Evolutionary conservation across 2,113 vertebrate species (phyloP).

Genomic region (Platichthys stellatus): DNA sequence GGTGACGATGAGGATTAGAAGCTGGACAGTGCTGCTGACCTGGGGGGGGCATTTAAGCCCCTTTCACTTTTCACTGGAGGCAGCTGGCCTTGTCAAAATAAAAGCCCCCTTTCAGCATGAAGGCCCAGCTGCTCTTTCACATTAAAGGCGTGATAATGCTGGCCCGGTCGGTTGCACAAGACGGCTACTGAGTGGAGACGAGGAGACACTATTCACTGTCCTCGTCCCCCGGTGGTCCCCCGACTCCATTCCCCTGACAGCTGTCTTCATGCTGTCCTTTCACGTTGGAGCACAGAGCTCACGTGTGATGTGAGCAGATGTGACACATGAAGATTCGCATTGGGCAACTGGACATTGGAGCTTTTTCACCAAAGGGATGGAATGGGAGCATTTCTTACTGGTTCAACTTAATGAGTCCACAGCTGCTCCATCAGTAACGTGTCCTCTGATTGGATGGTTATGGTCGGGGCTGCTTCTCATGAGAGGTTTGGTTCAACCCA

Average conservation of each 20-base stretch:
- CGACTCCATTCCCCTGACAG: slow-evolving; percentile 4
- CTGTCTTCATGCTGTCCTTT: slow-evolving; percentile 7
- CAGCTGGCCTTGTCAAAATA: slow-evolving; percentile 70
- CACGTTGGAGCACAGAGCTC: neutral
- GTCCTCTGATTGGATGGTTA: too few species aligned
- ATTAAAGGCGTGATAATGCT: slow-evolving; percentile 55
- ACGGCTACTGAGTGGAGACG: slow-evolving; percentile 38
- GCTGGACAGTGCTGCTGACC: slow-evolving; percentile 33
- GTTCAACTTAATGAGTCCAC: too few species aligned
- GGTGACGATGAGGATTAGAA: slow-evolving; percentile 4
- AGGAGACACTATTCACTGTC: slow-evolving; percentile 29
- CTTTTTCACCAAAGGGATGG: too few species aligned
- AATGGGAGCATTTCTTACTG: too few species aligned
- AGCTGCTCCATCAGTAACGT: too few species aligned
- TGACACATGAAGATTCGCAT: too few species aligned
- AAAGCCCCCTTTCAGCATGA: slow-evolving; percentile 69
- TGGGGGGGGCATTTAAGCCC: slow-evolving; percentile 37
- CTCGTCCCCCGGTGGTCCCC: neutral
- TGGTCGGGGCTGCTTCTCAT: too few species aligned
- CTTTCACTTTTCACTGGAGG: slow-evolving; percentile 45
- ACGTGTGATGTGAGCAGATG: neutral
- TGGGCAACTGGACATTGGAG: too few species aligned
- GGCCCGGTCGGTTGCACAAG: slow-evolving; percentile 24
- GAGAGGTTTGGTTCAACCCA: too few species aligned
- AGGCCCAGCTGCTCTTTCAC: slow-evolving; percentile 73